Evolutionary conservation across 2,113 vertebrate genomes (phyloP).

Genomic region (Elachura formosa): DNA sequence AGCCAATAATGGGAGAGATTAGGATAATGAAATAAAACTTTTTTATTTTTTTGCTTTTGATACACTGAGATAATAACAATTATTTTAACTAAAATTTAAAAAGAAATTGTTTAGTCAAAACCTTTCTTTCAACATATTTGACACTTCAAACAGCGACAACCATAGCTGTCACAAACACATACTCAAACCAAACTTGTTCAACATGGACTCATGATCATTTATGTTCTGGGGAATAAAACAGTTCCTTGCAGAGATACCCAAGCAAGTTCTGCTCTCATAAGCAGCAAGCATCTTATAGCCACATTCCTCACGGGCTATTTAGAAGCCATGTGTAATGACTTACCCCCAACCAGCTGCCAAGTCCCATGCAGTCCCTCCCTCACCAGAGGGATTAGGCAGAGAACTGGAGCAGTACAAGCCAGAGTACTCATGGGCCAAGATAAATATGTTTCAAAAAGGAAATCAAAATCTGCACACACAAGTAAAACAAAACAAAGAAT

Average conservation of each 20-base stretch:
- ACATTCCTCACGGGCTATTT: not conserved
- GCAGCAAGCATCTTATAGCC: not conserved
- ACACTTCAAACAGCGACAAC: not conserved
- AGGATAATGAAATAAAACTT: not conserved
- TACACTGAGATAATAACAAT: not conserved
- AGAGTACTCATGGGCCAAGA: not conserved
- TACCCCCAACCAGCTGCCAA: not conserved
- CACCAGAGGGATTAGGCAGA: not conserved
- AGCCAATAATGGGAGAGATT: not conserved
- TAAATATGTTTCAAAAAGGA: fast-evolving
- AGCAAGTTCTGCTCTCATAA: not conserved
- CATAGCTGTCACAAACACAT: not conserved
- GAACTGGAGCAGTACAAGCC: not conserved
- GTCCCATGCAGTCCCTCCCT: too few species aligned
- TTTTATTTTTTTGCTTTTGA: not conserved
- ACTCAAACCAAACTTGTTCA: not conserved
- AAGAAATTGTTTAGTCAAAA: not conserved
- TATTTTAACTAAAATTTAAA: not conserved
- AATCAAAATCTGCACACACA: not conserved
- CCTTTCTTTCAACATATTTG: not conserved
- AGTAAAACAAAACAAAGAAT: not conserved
- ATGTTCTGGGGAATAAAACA: not conserved
- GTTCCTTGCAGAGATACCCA: not conserved
- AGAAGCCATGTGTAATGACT: not conserved
- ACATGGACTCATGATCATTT: not conserved